A percentile compares a stretch with the other conserved stretches of the same genome.
Conservation (phyloP, 2,113 vertebrate genomes). For the Serinus canaria region DNA sequence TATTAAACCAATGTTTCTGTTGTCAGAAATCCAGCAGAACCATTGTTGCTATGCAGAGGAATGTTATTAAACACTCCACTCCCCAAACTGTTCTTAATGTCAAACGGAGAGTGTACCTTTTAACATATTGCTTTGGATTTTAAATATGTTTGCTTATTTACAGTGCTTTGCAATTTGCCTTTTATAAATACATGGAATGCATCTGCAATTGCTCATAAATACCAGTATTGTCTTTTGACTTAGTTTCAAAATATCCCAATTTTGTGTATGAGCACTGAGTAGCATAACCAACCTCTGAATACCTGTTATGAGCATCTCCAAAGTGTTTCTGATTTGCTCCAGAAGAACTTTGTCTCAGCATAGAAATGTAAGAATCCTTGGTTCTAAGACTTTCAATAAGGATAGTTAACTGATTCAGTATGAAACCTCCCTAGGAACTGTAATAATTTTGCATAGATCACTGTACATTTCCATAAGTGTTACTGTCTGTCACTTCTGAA, state of each 20-base stretch:
- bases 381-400: background rate
- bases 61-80: background rate
- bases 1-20: background rate
- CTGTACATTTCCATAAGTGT: background rate
- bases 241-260: background rate
- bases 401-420: background rate
- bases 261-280: background rate
- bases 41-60: background rate
- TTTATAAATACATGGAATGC: background rate
- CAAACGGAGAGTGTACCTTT: background rate
- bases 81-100: background rate
- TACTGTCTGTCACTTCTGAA: background rate
- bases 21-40: background rate
- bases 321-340: background rate
- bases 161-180: background rate
- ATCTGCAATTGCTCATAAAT: background rate
- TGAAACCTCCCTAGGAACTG: background rate
- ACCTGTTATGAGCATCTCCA: background rate
- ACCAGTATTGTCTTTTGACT: background rate
- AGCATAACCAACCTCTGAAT: background rate
- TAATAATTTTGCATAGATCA: background rate
- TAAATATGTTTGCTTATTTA: background rate
- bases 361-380: background rate
- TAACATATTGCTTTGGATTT: background rate
- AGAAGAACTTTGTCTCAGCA: background rate